These are phyloP conservation scores for Xenentodon cancila DNA, from an alignment of 2,797 vertebrate species.

Conservation along the genomic window DNA sequence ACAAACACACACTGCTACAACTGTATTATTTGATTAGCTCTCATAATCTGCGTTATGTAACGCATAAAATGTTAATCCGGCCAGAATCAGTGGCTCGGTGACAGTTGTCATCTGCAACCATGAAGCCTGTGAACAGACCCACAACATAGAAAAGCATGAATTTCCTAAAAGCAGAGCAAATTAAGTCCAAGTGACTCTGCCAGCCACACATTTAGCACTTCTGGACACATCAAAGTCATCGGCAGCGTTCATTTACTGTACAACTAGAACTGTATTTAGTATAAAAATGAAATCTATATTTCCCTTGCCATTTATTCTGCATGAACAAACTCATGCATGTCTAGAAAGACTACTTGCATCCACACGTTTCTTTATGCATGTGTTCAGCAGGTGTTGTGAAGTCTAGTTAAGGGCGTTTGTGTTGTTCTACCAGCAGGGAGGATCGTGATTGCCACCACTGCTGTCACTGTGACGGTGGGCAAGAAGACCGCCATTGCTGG, in stretches of 20 bases:
- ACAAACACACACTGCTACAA: constrained; percentile 8
- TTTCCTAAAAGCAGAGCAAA: constrained; percentile 22
- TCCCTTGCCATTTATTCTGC: constrained; percentile 12
- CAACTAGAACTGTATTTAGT: background rate
- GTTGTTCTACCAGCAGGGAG: constrained; percentile 78
- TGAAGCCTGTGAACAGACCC: constrained; percentile 31
- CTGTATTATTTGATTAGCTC: constrained; percentile 37
- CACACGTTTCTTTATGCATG: constrained; percentile 2
- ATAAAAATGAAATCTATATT: background rate
- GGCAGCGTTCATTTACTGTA: background rate
- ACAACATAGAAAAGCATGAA: constrained; percentile 20
- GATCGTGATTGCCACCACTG: constrained; percentile 87
- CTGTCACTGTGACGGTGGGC: constrained; percentile 87
- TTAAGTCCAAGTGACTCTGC: constrained; percentile 29
- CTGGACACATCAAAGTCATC: constrained; percentile 12
- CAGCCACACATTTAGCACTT: constrained; percentile 30
- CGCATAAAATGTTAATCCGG: constrained; percentile 50
- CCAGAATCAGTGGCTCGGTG: constrained; percentile 38
- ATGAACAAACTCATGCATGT: constrained; percentile 33
- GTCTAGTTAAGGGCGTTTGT: constrained; percentile 36
- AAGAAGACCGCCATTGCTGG: constrained; percentile 91
- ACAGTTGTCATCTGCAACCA: constrained; percentile 50
- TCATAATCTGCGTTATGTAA: constrained; percentile 48
- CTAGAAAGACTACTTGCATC: constrained; percentile 2
- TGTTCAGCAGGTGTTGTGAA: background rate